A percentile compares a stretch with the other conserved stretches of the same genome.
Conservation (phyloP, 2,113 vertebrate genomes). For the Narcine bancroftii region DNA sequence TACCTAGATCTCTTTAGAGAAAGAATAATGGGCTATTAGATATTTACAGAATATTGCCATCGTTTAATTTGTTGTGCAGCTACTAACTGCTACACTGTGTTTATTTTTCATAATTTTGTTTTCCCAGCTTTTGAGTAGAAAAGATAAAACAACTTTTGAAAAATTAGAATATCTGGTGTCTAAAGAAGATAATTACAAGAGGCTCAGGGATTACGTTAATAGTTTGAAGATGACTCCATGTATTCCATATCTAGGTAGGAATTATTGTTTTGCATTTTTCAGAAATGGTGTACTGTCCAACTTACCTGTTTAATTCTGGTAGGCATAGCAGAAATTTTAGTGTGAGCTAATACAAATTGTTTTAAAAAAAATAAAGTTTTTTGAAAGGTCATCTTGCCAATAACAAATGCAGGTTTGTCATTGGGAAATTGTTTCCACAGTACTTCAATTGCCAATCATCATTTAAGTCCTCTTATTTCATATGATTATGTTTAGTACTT, state of each 20-base stretch:
- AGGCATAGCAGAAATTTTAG: constrained; percentile 26
- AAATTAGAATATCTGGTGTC: constrained; percentile 94
- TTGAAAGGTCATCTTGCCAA: neutral
- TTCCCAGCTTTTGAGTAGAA: constrained; percentile 83
- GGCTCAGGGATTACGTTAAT: constrained; percentile 88
- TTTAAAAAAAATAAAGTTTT: constrained; percentile 45
- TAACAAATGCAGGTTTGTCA: neutral
- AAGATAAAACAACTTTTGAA: constrained; percentile 93
- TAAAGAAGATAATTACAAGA: constrained; percentile 98
- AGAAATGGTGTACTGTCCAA: neutral
- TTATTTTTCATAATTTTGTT: constrained; percentile 27
- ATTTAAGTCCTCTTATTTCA: no score
- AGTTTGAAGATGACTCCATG: constrained; percentile 98
- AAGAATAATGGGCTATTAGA: no score
- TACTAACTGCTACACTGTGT: neutral
- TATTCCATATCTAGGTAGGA: constrained; percentile 93
- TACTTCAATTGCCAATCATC: neutral
- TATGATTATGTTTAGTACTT: neutral
- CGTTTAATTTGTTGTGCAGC: neutral
- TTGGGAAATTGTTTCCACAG: neutral
- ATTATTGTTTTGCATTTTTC: constrained; percentile 37
- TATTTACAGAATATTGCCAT: neutral
- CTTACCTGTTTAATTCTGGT: neutral
- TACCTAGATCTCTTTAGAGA: no score
- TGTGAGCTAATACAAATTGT: constrained; percentile 43